Base-by-base conservation (phyloP, 2,113 vertebrate genomes). In the Sceloporus undulatus region DNA sequence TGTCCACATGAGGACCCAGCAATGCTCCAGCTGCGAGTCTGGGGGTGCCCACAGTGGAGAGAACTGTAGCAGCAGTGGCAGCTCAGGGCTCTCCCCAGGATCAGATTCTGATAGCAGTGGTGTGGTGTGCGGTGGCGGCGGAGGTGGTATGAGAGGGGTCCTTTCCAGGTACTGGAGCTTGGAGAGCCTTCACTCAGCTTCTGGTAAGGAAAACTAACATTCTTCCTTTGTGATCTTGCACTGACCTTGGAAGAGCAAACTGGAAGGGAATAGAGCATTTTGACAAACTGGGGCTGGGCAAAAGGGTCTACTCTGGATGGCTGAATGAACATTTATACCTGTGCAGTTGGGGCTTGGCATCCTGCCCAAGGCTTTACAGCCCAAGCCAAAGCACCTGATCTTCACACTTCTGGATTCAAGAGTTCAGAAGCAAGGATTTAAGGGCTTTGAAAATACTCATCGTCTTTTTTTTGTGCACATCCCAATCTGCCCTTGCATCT, bases 111-210 rank as follows among this genome's bases (percentile, higher is more conserved):
- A 98, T 92, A 97, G 98, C 91, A 98, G 98, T 34, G 97, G 97
- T 16, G 96, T 97, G 89, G 97, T 94, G 94, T 97, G 95, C 59
- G 96, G 96, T 1, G 78, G 87, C 5, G 97, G 91, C 71, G 97
- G 91, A 70, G 97, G 97, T 93, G 98, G 98, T 90, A 94, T 98
- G 95, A 97, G 98, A 94, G 98, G 98, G 1, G 96, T 98, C 95
- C 96, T 98, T 94, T 98, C 98, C 90, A 97, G 97, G 74, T 98
- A 98, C 93, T 98, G 98, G 98, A 99, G 98, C 96, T 95, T 99
- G 95, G 98, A 99, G 97, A 99, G 98, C 90, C 98, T 99, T 90
- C 98, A 98, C 95, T 99, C 98, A 81, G 97, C 98, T 96, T 97
- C 98, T 94, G 98, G 98, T 99, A 98, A 97, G 97, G 89, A 85